phyloP scores from a whole-genome alignment of 2,797 vertebrate genomes.

The Takifugu ocellatus region DNA sequence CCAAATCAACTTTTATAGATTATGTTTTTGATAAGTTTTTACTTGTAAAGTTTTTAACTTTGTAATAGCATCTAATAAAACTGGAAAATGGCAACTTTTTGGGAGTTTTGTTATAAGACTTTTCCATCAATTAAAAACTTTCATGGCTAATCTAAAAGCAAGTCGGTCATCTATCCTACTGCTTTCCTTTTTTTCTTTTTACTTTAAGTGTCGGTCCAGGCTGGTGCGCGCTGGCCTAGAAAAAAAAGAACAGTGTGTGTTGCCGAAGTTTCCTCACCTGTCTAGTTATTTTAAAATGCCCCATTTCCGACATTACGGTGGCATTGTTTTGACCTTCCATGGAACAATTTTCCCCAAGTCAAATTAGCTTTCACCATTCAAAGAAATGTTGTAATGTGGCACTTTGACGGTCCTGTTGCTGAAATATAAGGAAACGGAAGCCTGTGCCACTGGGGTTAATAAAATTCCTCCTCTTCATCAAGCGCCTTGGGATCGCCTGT shows the following conservation, averaged over 20 bases:
- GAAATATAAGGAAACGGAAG: constrained; percentile 76
- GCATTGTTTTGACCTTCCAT: constrained; percentile 82
- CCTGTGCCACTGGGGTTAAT: constrained; percentile 83
- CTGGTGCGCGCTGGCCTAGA: constrained; percentile 76
- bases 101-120: too few species aligned
- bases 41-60: too few species aligned
- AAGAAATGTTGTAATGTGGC: constrained; percentile 77
- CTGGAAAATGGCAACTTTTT: too few species aligned
- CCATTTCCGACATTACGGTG: constrained; percentile 84
- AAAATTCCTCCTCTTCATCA: constrained; percentile 86
- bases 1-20: too few species aligned
- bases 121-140: constrained; percentile 14
- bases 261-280: constrained; percentile 74
- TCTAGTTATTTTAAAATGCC: constrained; percentile 83
- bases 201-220: constrained; percentile 71
- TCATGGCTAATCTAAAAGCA: constrained; percentile 50
- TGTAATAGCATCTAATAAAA: too few species aligned
- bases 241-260: constrained; percentile 79
- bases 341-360: constrained; percentile 81
- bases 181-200: constrained; percentile 40
- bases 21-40: too few species aligned
- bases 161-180: constrained; percentile 57
- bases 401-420: constrained; percentile 76
- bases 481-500: constrained; percentile 80
- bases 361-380: constrained; percentile 83